Conservation (phyloP, 2,888 invertebrate species). For the Liodrosophila aerea region DNA sequence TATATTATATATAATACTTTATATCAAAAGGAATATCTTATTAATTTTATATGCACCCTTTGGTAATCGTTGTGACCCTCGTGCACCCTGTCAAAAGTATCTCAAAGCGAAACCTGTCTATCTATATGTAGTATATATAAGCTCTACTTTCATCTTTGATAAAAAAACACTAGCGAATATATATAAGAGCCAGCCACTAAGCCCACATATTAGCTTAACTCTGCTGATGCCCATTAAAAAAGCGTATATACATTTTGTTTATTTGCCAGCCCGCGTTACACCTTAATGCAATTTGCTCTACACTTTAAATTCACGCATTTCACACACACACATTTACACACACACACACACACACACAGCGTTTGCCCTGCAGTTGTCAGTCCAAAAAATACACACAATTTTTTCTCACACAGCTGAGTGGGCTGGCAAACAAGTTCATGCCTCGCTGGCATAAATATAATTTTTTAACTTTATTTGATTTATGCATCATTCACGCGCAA, state of each 20-base stretch:
- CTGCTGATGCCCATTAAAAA: too few relatives aligned
- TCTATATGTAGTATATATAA: too few relatives aligned
- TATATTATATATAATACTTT: too few relatives aligned
- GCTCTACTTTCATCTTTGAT: too few relatives aligned
- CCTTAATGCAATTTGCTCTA: constrained; percentile 46
- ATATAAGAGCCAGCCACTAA: too few relatives aligned
- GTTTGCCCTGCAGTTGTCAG: not conserved
- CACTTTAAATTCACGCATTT: constrained; percentile 25
- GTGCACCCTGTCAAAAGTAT: too few relatives aligned
- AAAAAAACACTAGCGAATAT: too few relatives aligned
- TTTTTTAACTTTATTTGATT: constrained; percentile 64
- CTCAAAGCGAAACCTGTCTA: too few relatives aligned
- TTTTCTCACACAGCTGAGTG: constrained; percentile 28
- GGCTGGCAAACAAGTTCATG: constrained; percentile 13
- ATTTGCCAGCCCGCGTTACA: constrained; percentile 33
- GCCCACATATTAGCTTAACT: not conserved
- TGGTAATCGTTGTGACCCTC: too few relatives aligned
- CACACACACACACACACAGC: not conserved
- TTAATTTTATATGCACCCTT: too few relatives aligned
- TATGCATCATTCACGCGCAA: constrained; percentile 70
- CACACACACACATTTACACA: not conserved
- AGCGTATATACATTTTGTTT: constrained; percentile 8
- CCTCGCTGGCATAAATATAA: constrained; percentile 18
- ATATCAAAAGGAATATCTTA: too few relatives aligned
- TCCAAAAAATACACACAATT: constrained; percentile 7